phyloP scores from a whole-genome alignment of 2,797 vertebrate species.

The Melanotaenia maccullochi region DNA sequence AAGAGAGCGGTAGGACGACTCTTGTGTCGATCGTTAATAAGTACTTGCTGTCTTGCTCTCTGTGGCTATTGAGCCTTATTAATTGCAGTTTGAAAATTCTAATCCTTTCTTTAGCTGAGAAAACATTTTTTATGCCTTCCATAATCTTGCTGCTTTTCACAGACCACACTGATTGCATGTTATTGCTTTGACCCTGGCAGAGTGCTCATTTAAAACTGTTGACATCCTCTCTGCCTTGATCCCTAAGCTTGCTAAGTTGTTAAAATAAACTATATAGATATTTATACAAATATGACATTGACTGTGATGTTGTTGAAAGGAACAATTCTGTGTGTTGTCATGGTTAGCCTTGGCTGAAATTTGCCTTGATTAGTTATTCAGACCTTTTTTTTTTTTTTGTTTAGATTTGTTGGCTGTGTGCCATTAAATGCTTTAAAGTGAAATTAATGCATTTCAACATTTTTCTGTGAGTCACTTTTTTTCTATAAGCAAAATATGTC shows the following conservation, averaged over 20 bases:
- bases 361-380: slow-evolving; percentile 6
- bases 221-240: slow-evolving; percentile 30
- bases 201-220: slow-evolving; percentile 51
- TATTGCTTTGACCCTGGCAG: slow-evolving; percentile 59
- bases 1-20: slow-evolving; percentile 21
- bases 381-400: neutral
- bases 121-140: slow-evolving; percentile 34
- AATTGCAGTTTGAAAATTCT: slow-evolving; percentile 59
- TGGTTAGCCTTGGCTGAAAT: slow-evolving; percentile 6
- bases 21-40: slow-evolving; percentile 47
- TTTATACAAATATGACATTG: slow-evolving; percentile 16
- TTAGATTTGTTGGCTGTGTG: slow-evolving; percentile 3
- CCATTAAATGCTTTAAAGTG: neutral
- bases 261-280: slow-evolving; percentile 23
- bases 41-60: slow-evolving; percentile 30
- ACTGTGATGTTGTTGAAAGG: slow-evolving; percentile 11
- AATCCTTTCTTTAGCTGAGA: slow-evolving; percentile 60
- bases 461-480: neutral
- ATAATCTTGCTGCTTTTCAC: slow-evolving; percentile 52
- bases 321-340: neutral
- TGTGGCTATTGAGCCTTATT: slow-evolving; percentile 42
- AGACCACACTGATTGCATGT: slow-evolving; percentile 50
- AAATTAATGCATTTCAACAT: neutral
- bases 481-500: neutral
- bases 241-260: slow-evolving; percentile 32